A percentile compares a stretch with the other conserved stretches of the same genome.
Evolutionary conservation across 2,797 vertebrate genomes (phyloP).

Genomic region (Rhinophrynus dorsalis): DNA sequence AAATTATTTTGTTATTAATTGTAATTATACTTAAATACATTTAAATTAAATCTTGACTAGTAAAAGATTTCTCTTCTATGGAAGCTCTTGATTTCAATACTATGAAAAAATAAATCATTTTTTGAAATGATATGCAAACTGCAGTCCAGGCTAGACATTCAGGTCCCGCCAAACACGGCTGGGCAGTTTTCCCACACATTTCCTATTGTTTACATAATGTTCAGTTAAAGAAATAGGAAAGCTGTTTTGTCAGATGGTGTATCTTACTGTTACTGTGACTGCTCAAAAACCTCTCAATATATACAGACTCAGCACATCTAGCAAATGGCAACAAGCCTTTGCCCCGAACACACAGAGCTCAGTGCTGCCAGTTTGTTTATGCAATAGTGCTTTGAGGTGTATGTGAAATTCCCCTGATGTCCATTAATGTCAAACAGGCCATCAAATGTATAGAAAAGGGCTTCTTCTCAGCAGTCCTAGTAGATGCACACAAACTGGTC

Average conservation of each 20-base stretch:
- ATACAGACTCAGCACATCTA: not conserved
- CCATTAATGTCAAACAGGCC: slow-evolving; percentile 37
- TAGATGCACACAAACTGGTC: not conserved
- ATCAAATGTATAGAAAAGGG: not conserved
- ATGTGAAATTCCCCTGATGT: slow-evolving; percentile 41
- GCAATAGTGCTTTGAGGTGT: slow-evolving; percentile 27
- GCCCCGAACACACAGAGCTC: slow-evolving; percentile 37
- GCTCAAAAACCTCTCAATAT: not conserved
- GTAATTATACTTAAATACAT: no score
- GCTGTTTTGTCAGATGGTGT: slow-evolving; percentile 59
- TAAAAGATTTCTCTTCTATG: no score
- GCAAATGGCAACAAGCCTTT: slow-evolving; percentile 8
- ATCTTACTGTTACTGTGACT: slow-evolving; percentile 39
- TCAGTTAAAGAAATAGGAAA: slow-evolving; percentile 58
- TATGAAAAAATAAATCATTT: no score
- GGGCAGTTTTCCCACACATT: slow-evolving; percentile 47
- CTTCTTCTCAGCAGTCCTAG: not conserved
- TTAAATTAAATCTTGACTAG: no score
- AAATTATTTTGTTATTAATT: no score
- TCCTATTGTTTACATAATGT: slow-evolving; percentile 55
- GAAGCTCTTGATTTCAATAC: no score
- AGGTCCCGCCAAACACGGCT: not conserved
- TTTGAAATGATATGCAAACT: not conserved
- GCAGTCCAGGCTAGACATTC: not conserved
- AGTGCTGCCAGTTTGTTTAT: slow-evolving; percentile 53